Evolutionary conservation across 2,113 vertebrate species (phyloP).

Genomic region (Balaenoptera acutorostrata): DNA sequence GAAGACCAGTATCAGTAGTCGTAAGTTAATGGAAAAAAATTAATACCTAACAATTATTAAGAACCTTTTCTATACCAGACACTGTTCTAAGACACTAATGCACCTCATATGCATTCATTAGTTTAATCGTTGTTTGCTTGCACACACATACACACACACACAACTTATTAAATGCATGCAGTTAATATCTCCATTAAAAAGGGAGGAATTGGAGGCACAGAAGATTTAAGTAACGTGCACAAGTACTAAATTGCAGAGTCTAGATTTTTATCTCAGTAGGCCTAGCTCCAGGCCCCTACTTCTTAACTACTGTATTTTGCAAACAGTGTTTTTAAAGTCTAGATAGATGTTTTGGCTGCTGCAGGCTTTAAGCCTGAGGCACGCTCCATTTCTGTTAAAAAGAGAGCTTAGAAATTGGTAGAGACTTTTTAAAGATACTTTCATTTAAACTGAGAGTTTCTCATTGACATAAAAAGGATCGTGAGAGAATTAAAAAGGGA

Average conservation of each 20-base stretch:
- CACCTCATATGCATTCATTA: background rate
- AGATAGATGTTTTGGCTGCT: conserved; percentile 5
- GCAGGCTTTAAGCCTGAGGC: conserved; percentile 48
- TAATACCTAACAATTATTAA: background rate
- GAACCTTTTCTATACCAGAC: background rate
- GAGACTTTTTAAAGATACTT: background rate
- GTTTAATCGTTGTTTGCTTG: background rate
- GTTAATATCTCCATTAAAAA: background rate
- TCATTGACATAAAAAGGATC: background rate
- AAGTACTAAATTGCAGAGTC: background rate
- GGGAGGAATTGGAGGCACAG: background rate
- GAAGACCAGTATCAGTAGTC: background rate
- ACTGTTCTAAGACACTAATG: background rate
- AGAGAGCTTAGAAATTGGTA: conserved; percentile 15
- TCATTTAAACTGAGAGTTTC: conserved; percentile 18
- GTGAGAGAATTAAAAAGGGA: background rate
- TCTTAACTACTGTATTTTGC: conserved; percentile 30
- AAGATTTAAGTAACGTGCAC: background rate
- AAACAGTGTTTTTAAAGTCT: conserved; percentile 43
- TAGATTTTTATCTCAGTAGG: background rate
- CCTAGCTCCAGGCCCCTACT: background rate
- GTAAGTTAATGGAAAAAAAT: background rate
- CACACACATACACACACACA: background rate
- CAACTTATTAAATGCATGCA: background rate
- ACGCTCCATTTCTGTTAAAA: background rate